phyloP scores from a whole-genome alignment of 2,888 invertebrate species.

The Dolichopus griseipennis region DNA sequence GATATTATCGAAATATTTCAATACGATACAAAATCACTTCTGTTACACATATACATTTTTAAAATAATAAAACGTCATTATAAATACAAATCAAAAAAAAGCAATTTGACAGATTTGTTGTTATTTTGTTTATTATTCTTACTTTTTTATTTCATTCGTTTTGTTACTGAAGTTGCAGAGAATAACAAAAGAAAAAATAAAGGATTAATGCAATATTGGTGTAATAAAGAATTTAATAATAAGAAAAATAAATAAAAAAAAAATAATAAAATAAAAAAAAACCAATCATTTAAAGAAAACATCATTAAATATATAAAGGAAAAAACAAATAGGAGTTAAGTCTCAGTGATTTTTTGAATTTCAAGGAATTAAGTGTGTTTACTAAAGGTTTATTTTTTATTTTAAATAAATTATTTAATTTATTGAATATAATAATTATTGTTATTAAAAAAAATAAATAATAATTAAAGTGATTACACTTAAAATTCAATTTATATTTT shows the following conservation, averaged over 20 bases:
- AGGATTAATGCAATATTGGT: background rate
- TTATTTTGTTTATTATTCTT: no score
- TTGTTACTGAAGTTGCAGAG: no score
- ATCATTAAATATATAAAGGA: background rate
- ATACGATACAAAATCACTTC: background rate
- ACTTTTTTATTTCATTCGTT: no score
- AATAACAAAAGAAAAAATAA: background rate
- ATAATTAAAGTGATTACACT: no score
- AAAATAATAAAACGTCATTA: background rate
- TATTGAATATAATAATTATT: no score
- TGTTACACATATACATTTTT: background rate
- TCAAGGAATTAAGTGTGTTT: background rate
- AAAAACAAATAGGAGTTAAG: background rate
- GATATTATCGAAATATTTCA: background rate
- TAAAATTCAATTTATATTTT: background rate
- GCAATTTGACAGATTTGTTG: no score
- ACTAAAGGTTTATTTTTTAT: background rate
- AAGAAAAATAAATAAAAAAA: no score
- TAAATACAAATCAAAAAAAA: background rate
- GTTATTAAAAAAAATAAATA: no score
- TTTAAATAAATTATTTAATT: no score
- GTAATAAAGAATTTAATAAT: no score
- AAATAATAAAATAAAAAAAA: no score
- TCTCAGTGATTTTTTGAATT: conserved; percentile 1
- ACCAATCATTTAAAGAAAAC: no score